Base-by-base conservation (phyloP, 2,113 vertebrate genomes). In the Xiphias gladius region DNA sequence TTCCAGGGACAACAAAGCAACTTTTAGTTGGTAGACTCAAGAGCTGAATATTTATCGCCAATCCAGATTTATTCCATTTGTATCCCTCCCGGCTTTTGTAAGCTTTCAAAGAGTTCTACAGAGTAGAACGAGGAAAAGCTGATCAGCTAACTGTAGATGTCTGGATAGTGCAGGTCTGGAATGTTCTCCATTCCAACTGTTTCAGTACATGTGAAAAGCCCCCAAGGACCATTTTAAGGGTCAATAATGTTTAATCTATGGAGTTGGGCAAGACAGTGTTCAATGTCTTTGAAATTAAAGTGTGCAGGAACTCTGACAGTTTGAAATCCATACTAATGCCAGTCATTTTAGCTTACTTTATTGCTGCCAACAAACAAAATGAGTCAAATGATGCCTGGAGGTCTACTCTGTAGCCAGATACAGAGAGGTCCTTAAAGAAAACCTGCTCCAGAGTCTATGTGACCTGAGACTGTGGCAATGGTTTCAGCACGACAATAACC, bases 21-120 rank as follows among this genome's bases (percentile, higher is more conserved):
- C 43, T 57, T 73, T 82, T 77, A 57, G 65, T 39, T 30, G 20
- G 19, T 16, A 50, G 67, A 68, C 43, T 68, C 13, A 26, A 32
- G 71, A 50, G n/a, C 43, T 66, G 12, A 4, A 39, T 12, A 58
- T 59, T 73, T 3, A 0, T 61, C 28, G 59, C 59, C 22, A 50
- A 46, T 22, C 35, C n/a, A 70, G 2, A 50, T 58, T 50, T 48
- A n/a, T 22, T 77, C 20, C 20, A 61, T 59, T 52, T 71, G 32
- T 20, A n/a, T 11, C 41, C n/a, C 54, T 46, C 0, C 32, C 7
- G 7, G 50, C 55, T 5, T 61, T 70, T 32, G 28, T 17, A 20
- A 1, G n/a, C 41, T 61, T 41, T 22, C 6, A 65, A 5, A 16
- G 3, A 20, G 4, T n/a, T 59, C 62, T 32, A 7, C 22, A 16